Percentiles rank a stretch among this genome's conserved stretches.
Evolutionary conservation across 2,888 invertebrate species (phyloP).

Genomic region (Drosophila histrio): DNA sequence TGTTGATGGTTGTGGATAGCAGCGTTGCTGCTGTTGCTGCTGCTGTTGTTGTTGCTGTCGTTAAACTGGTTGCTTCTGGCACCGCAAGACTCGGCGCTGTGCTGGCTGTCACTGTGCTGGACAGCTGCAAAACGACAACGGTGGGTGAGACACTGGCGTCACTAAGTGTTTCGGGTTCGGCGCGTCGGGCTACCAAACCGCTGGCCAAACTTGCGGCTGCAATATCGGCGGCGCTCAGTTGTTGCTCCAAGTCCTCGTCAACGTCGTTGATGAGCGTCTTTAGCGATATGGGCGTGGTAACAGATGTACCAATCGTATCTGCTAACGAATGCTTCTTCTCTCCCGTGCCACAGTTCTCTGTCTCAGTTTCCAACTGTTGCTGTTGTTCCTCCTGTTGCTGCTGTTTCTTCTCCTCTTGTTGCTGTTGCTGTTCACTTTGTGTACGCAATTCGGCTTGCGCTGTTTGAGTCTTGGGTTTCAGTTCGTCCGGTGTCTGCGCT

Average conservation of each 20-base stretch:
- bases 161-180: slow-evolving; percentile 81
- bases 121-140: slow-evolving; percentile 68
- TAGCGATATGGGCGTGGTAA: slow-evolving; percentile 80
- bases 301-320: slow-evolving; percentile 80
- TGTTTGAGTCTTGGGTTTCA: slow-evolving; percentile 47
- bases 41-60: slow-evolving; percentile 45
- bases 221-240: slow-evolving; percentile 77
- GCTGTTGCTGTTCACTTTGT: slow-evolving; percentile 24
- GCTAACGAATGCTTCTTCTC: slow-evolving; percentile 80
- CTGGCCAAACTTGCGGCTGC: slow-evolving; percentile 80
- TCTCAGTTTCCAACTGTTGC: slow-evolving; percentile 33
- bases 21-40: slow-evolving; percentile 24
- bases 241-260: slow-evolving; percentile 73
- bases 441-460: slow-evolving; percentile 3
- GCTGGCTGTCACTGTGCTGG: slow-evolving; percentile 54
- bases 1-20: slow-evolving; percentile 39
- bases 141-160: slow-evolving; percentile 82
- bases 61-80: slow-evolving; percentile 34
- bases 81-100: slow-evolving; percentile 55
- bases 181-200: slow-evolving; percentile 78
- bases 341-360: slow-evolving; percentile 18
- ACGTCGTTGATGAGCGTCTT: slow-evolving; percentile 82
- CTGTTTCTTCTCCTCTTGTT: slow-evolving; percentile 27
- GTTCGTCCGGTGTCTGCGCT: slow-evolving; percentile 79
- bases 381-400: slow-evolving; percentile 38